Base-by-base conservation (phyloP, 2,888 invertebrate species). In the Drosophila yooni region DNA sequence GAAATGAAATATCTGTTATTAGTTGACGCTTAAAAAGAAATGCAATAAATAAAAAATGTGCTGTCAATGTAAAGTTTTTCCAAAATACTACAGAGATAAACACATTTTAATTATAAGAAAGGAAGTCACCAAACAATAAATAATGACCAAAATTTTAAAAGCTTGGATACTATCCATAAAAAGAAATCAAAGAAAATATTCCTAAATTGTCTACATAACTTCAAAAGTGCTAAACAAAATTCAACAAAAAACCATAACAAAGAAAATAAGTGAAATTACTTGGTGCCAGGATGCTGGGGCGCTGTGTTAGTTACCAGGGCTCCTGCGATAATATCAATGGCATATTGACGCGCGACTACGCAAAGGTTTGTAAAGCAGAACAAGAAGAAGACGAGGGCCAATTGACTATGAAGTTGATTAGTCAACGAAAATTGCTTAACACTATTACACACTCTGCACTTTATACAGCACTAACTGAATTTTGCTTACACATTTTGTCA, bases 301-400 rank as follows among this genome's bases (percentile, higher is more conserved):
- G 93, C 58, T 93, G 93, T 72, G 93, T 93, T 51, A 92, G 93
- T 72, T 95, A 95, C 90, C 96, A 96, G 93, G 96, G 96, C 88
- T 96, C 97, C 82, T 95, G 95, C 78, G 97, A 97, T 93, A 96
- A 97, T 93, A 95, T 97, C 73, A 91, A 93, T 60, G 88, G 90
- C 63, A 88, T 91, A 58, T 79, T 90, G 75, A 93, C 95, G 95
- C 75, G 95, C 95, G 91, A 96, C 95, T 91, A 96, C 95, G 92
- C 95, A 95, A 89, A 96, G 96, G 96, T 96, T 87, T 68, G 92
- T 91, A 36, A 38, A 50, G n/a, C 13, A 34, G 18, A 38, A 27
- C 5, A 33, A 31, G 27, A 15, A 51, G 31, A 25, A 80, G 5
- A 43, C 18, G 46, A 8, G 25, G 25, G 15, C 15, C 31, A 15